phyloP scores from a whole-genome alignment of 2,113 vertebrate genomes.

The Petaurus breviceps region DNA sequence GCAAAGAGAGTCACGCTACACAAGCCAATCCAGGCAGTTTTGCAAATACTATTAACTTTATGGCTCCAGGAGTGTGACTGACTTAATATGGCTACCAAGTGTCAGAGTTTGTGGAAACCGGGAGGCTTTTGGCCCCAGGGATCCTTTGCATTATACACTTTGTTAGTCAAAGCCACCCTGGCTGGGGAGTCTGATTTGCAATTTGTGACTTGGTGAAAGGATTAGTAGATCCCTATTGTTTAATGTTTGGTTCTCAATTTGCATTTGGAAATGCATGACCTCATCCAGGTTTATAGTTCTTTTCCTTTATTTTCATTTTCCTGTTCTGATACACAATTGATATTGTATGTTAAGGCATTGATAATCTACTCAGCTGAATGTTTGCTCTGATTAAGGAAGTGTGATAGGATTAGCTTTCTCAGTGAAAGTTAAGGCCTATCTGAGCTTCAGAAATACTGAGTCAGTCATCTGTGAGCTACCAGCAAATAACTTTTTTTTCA shows the following conservation, averaged over 20 bases:
- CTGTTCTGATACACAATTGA: slow-evolving; percentile 42
- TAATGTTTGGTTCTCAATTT: slow-evolving; percentile 59
- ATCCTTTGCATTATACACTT: slow-evolving; percentile 61
- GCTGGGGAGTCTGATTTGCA: slow-evolving; percentile 57
- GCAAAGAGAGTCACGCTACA: not conserved
- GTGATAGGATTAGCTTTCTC: slow-evolving; percentile 62
- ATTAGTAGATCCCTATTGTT: slow-evolving; percentile 46
- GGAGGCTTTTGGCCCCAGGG: not conserved
- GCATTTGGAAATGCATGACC: slow-evolving; percentile 23
- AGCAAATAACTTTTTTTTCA: slow-evolving; percentile 6
- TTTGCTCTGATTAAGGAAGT: slow-evolving; percentile 60
- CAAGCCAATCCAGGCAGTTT: slow-evolving; percentile 26
- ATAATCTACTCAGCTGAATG: slow-evolving; percentile 48
- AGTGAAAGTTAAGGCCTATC: not conserved
- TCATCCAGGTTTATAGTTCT: slow-evolving; percentile 9
- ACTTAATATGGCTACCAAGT: not conserved
- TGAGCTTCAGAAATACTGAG: slow-evolving; percentile 32
- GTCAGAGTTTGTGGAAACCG: slow-evolving; percentile 46
- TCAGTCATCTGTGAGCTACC: slow-evolving; percentile 49
- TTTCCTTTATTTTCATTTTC: slow-evolving; percentile 44
- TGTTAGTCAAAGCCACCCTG: slow-evolving; percentile 70
- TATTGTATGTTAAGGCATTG: slow-evolving; percentile 39
- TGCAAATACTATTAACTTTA: slow-evolving; percentile 38
- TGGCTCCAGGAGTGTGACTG: slow-evolving; percentile 26
- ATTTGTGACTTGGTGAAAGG: slow-evolving; percentile 45